phyloP scores from a whole-genome alignment of 2,888 invertebrate species.

The Nemoura dubitans region DNA sequence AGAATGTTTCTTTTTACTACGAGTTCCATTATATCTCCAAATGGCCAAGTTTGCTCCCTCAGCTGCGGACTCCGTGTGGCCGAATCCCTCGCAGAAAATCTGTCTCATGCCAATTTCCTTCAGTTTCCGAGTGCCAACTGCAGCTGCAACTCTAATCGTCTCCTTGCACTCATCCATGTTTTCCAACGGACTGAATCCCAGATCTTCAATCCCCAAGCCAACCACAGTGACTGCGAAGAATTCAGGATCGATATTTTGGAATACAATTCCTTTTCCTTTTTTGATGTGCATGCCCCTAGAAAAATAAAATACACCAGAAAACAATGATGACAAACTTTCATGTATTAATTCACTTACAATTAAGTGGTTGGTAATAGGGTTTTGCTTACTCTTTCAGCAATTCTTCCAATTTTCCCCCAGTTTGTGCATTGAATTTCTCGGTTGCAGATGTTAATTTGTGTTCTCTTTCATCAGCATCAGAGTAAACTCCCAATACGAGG shows the following conservation, averaged over 20 bases:
- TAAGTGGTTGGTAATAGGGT: background rate
- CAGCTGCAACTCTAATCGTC: conserved; percentile 59
- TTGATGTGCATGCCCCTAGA: conserved; percentile 16
- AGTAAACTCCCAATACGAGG: conserved; percentile 29
- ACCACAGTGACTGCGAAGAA: conserved; percentile 63
- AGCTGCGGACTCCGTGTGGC: conserved; percentile 71
- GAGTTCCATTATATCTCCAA: conserved; percentile 72
- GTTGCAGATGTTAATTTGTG: conserved; percentile 31
- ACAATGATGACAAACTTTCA: background rate
- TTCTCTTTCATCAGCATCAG: conserved; percentile 31
- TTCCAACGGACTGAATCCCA: conserved; percentile 58
- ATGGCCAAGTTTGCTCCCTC: conserved; percentile 71
- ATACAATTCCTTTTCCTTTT: conserved; percentile 50
- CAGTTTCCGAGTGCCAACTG: conserved; percentile 62
- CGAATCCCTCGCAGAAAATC: conserved; percentile 69
- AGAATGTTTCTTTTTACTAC: conserved; percentile 60
- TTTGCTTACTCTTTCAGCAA: conserved; percentile 15
- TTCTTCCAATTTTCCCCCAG: conserved; percentile 43
- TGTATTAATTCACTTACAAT: background rate
- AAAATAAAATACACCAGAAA: background rate
- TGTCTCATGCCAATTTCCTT: conserved; percentile 62
- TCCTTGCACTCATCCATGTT: conserved; percentile 59
- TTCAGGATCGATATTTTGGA: conserved; percentile 57
- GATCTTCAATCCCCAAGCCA: conserved; percentile 56
- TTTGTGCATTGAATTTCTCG: conserved; percentile 40